Evolutionary conservation across 1,140 invertebrate species (phyloP), one percentile per base, ranked within the genome.

Genomic region (Atta colombica): DNA sequence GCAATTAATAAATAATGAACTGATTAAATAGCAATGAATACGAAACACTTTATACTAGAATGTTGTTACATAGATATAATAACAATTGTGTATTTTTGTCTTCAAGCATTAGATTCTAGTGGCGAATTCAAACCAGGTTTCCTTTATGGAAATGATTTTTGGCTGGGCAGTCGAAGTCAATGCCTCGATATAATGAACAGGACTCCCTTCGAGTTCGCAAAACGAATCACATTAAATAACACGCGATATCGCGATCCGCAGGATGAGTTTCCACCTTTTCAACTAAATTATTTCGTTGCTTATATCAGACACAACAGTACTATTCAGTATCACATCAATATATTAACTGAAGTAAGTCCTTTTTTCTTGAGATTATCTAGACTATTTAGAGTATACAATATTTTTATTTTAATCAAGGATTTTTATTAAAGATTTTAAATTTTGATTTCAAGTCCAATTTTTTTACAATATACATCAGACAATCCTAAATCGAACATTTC

Each of bases 131-230:
- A 2, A 25, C 1, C 93, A 0, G 95, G 95, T 7, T 96, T 96
- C 53, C 75, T 95, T 8, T 95, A 94, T 25, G 96, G 96, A 2
- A 95, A 96, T 82, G 96, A 96, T 89, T 95, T 94, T 58, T 96
- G 96, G 96, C 3, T 96, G 28, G 96, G 96, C 0, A 91, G 90
- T n/a, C 81, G 87, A n/a, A 91, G 60, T 12, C 94, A 96, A 21
- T 96, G 96, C 78, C 6, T 91, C 0, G 93, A 95, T 14, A 69
- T 93, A 0, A 82, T 49, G 0, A 94, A 95, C 55, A 91, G 60
- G 1, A 65, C 80, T 0, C 89, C 88, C 2, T 71, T 95, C 0
- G 45, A 90, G 8, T 58, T 95, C 0, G 75, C 88, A 1, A 58
- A 90, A 6, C 80, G 25, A 91, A 0, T 74, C 31, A 63, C 82